Percentiles rank a stretch among this genome's conserved stretches.
Conservation (phyloP, 2,888 invertebrate species). For the Molanna angustata region DNA sequence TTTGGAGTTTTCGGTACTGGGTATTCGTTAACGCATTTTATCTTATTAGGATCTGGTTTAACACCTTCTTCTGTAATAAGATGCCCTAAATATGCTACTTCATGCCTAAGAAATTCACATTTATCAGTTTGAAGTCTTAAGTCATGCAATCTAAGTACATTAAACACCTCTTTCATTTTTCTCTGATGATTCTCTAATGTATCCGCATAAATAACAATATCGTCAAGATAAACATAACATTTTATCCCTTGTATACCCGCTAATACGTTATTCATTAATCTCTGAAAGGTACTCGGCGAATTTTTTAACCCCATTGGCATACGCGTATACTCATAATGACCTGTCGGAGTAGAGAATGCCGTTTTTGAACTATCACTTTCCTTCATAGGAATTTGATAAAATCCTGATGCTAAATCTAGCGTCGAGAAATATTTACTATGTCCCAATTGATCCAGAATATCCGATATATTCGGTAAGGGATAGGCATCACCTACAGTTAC, state of each 20-base stretch:
- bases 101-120: conserved; percentile 34
- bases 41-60: conserved; percentile 32
- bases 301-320: conserved; percentile 43
- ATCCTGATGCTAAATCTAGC: conserved; percentile 41
- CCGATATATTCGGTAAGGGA: conserved; percentile 39
- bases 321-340: conserved; percentile 39
- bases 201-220: conserved; percentile 36
- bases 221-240: conserved; percentile 39
- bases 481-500: conserved; percentile 39
- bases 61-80: conserved; percentile 34
- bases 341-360: conserved; percentile 38
- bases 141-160: conserved; percentile 23
- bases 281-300: conserved; percentile 42
- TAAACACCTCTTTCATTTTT: conserved; percentile 26
- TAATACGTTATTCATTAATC: conserved; percentile 40
- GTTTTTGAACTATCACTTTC: conserved; percentile 38
- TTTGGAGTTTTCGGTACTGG: conserved; percentile 29
- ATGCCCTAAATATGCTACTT: conserved; percentile 38
- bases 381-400: conserved; percentile 39
- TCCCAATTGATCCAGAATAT: conserved; percentile 40
- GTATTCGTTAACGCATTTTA: conserved; percentile 30
- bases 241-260: conserved; percentile 37
- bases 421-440: conserved; percentile 38
- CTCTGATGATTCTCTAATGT: conserved; percentile 32
- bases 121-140: conserved; percentile 34